Base-by-base conservation (phyloP, 2,797 vertebrate species). In the Typhlichthys subterraneus region DNA sequence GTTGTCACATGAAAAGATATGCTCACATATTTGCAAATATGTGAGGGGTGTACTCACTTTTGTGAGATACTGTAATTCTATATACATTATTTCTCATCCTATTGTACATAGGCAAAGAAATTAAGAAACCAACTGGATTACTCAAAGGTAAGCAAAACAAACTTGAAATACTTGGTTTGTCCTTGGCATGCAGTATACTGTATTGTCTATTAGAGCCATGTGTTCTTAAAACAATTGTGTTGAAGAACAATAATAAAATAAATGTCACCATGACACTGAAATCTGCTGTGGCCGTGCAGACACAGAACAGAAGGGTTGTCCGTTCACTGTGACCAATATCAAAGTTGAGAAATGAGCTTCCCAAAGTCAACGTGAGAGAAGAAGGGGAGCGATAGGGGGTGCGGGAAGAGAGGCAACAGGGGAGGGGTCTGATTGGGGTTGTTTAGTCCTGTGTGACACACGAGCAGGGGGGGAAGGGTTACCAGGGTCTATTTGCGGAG, bases 51-150 rank as follows among this genome's bases (percentile, higher is more conserved):
- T 17, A 17, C 17, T 17, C 17, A 17, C 17, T 17, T 17, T 17
- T 17, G 17, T 17, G 17, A 17, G 17, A 17, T 17, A 17, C 17
- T 17, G 17, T 17, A 17, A 42, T 42, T 9, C 38, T 42, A 42
- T 9, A 9, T 19, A 5, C 57, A 67, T 60, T 79, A 72, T 67
- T 45, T 90, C 67, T 86, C 45, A 29, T 29, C 23, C 3, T 29
- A 29, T 29, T 29, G 87, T 69, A 65, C 87, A 64, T 85, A 99
- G 97, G 94, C 89, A 59, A 95, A 91, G 87, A 91, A 90, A 57
- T 87, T 88, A 72, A 93, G 91, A 77, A 94, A 91, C 79, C 83
- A 93, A 56, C 66, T 91, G 71, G 92, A 99, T 88, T 96, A 95
- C 73, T 87, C 91, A 38, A 94, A 96, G 95, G 97, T 99, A 82